Evolutionary conservation across 2,797 vertebrate species (phyloP), one percentile per base, ranked within the genome.

Genomic region (Amazona finschi): DNA sequence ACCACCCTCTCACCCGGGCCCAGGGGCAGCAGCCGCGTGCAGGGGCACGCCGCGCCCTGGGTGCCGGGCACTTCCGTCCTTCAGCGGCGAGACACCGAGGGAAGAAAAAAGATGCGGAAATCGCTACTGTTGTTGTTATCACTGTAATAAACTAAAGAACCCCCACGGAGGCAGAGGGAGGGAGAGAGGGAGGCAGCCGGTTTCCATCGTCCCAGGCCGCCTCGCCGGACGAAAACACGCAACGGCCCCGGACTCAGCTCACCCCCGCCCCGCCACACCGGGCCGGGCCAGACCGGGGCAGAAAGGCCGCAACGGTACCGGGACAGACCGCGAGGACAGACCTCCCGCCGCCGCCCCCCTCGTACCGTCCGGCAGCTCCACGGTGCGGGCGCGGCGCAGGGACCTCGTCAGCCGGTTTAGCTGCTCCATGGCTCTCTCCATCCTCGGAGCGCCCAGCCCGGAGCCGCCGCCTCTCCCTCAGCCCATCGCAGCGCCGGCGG

Each of bases 361-460:
- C 92, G 80, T 97, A 99, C 99, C 99, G 93, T 99, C 99, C 3
- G 99, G 99, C 55, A 99, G 98, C 96, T 99, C 99, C 94, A 99
- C 99, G 24, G 99, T 99, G 96, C 99, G 98, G 71, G 99, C 99
- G 83, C 99, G 98, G 93, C 99, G 99, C 61, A 99, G 98, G 39
- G 99, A 99, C 78, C 99, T 98, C 80, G 99, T 99, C 94, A 99
- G 98, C 60, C 99, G 98, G 92, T 97, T 99, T 61, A 99, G 99
- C 97, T 99, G 99, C 98, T 99, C 99, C 99, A 99, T 99, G 97
- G 99, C 99, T 97, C 99, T 98, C 98, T 99, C 99, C 99, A 99
- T 99, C 97, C 98, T 99, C 98, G 50, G 98, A 76, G 67, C 81
- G 47, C 82, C 61, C 69, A 58, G 67, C 67, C 62, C 8, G 46